Evolutionary conservation across 2,888 invertebrate genomes (phyloP).

Genomic region (Acleris cristana): DNA sequence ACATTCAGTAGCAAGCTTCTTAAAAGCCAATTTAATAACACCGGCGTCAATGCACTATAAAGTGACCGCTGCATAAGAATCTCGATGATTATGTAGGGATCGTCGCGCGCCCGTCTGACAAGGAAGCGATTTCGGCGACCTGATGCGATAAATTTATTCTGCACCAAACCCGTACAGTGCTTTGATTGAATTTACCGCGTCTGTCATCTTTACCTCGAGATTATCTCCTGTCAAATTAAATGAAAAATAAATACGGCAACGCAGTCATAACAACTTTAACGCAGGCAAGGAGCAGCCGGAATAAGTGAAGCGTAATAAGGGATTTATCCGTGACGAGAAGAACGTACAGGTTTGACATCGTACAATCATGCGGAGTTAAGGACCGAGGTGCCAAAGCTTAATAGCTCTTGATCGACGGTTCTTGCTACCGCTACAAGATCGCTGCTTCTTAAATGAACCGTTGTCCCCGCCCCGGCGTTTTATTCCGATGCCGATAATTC

Average conservation of each 20-base stretch:
- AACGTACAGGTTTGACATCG: slow-evolving; percentile 23
- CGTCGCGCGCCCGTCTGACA: slow-evolving; percentile 30
- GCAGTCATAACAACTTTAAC: slow-evolving; percentile 34
- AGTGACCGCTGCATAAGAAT: slow-evolving; percentile 13
- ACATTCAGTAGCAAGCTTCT: slow-evolving; percentile 17
- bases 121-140: slow-evolving; percentile 40
- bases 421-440: slow-evolving; percentile 71
- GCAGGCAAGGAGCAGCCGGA: slow-evolving; percentile 17
- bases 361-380: slow-evolving; percentile 49
- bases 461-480: slow-evolving; percentile 70
- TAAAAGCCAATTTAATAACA: slow-evolving; percentile 19
- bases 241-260: slow-evolving; percentile 28
- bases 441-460: slow-evolving; percentile 63
- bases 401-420: slow-evolving; percentile 67
- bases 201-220: slow-evolving; percentile 35
- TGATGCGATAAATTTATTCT: slow-evolving; percentile 40
- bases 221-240: slow-evolving; percentile 38
- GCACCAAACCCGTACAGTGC: slow-evolving; percentile 40
- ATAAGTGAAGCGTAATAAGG: slow-evolving; percentile 44
- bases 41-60: slow-evolving; percentile 7
- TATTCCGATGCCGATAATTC: slow-evolving; percentile 75
- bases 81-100: slow-evolving; percentile 23
- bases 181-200: slow-evolving; percentile 40
- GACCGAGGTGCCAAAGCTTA: slow-evolving; percentile 59
- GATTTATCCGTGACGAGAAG: slow-evolving; percentile 43